Evolutionary conservation across 2,797 vertebrate species (phyloP), one percentile per base, ranked within the genome.

Genomic region (Florisuga fusca): DNA sequence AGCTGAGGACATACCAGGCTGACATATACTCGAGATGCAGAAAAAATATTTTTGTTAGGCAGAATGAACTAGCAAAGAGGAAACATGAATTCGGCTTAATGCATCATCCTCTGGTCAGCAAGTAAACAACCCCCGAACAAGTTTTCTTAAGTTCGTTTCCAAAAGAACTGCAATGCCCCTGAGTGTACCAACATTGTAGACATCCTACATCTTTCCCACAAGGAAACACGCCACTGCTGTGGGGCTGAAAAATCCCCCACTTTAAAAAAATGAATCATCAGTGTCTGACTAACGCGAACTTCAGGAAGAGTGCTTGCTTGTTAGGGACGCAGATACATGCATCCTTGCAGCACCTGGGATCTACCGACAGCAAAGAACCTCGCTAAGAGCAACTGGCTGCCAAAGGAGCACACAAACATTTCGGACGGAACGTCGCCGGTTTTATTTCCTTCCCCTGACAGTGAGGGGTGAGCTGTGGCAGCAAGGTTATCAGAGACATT

Each of bases 251-350:
- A 73, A 18, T 2, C 7, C 6, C 25, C 4, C 58, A 58, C 15
- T 64, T 43, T 21, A 74, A 57, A 38, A 19, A 59, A 25, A 23
- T 4, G 7, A 92, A 26, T 2, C 1, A 36, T 3, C 20, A 43
- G 7, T 0, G 2, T 4, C 5, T 4, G 17, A 1, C 11, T 6
- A 57, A 75, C 0, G 29, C 1, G 17, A 63, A 9, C 41, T 75
- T 36, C 41, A 71, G 29, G 1, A 10, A 1, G 13, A 57, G 27
- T 2, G 10, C 8, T 6, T 21, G 22, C 23, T 15, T 17, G 5
- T 4, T 2, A 36, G 26, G 36, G 31, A 83, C 13, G 23, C 1
- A 68, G 4, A 20, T 8, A 38, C 2, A 1, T 1, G 38, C 38
- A 38, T 38, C 38, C 15, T 2, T 5, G 10, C 10, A 90, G 43